These are phyloP conservation scores for Pungitius pungitius DNA, from an alignment of 2,113 vertebrate species.

Conservation along the genomic window DNA sequence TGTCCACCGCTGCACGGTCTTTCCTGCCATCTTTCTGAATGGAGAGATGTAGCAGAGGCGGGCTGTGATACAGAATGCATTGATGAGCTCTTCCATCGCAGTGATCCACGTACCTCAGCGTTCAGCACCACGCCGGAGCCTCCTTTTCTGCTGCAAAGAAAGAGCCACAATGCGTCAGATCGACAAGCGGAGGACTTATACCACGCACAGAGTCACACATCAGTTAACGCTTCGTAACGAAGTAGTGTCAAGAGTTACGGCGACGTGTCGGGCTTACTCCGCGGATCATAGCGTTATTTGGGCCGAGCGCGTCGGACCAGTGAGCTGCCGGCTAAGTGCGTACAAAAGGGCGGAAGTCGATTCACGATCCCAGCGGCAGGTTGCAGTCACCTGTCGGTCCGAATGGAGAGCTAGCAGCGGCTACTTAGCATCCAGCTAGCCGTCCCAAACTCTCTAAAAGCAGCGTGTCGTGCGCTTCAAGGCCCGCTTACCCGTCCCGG, in stretches of 20 bases:
- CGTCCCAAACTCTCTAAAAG: background rate
- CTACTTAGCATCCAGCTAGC: constrained; percentile 6
- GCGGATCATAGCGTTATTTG: too few species aligned
- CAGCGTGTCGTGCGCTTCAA: background rate
- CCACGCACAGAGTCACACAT: too few species aligned
- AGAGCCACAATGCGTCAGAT: background rate
- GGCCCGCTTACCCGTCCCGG: constrained; percentile 74
- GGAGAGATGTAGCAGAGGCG: background rate
- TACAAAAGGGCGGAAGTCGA: background rate
- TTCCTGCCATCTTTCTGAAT: constrained; percentile 90
- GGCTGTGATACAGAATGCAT: background rate
- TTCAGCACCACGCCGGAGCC: constrained; percentile 77
- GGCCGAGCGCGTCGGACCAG: background rate
- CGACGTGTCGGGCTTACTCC: too few species aligned
- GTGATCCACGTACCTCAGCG: constrained; percentile 83
- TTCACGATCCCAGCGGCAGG: background rate
- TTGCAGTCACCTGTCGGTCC: constrained; percentile 43
- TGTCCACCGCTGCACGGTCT: constrained; percentile 91
- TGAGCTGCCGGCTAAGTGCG: background rate
- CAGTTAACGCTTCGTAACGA: too few species aligned
- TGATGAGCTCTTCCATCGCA: background rate
- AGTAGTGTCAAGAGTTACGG: too few species aligned
- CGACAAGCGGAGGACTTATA: background rate
- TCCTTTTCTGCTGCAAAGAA: constrained; percentile 84
- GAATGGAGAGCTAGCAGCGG: background rate